Conservation (phyloP, 2,113 vertebrate species). For the Platichthys stellatus region DNA sequence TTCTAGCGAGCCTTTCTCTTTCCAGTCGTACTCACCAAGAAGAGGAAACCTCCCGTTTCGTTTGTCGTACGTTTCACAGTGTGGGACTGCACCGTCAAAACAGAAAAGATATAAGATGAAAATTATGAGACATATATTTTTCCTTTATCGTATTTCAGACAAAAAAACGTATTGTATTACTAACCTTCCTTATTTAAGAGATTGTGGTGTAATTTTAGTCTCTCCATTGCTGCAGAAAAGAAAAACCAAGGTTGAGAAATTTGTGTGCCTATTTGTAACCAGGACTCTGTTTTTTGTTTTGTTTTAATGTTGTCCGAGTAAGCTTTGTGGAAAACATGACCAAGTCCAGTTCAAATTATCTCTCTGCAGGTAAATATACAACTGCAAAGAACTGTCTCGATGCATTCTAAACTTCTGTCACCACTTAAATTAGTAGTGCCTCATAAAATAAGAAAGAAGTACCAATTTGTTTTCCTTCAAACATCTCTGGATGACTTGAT, state of each 20-base stretch:
- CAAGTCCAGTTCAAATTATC: neutral
- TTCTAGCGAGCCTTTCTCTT: too few species aligned
- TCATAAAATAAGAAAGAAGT: too few species aligned
- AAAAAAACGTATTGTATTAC: neutral
- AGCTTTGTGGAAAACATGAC: neutral
- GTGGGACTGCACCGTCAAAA: conserved; percentile 50
- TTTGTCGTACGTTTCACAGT: neutral
- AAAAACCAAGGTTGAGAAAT: neutral
- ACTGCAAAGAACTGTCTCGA: neutral
- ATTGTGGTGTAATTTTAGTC: neutral
- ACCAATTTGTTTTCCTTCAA: too few species aligned
- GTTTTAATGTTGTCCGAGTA: too few species aligned
- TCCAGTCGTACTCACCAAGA: conserved; percentile 60
- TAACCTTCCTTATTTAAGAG: conserved; percentile 30
- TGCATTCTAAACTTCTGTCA: neutral
- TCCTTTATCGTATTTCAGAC: neutral
- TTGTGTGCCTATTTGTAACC: neutral
- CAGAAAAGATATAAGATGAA: neutral
- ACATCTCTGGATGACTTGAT: too few species aligned
- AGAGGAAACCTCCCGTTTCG: conserved; percentile 51
- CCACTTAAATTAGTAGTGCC: neutral
- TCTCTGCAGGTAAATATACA: too few species aligned
- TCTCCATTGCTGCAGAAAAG: conserved; percentile 44
- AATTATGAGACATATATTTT: neutral
- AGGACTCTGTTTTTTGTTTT: too few species aligned